Percentiles rank a stretch among this genome's conserved stretches.
Conservation (phyloP, 2,113 vertebrate species). For the Cranoglanis bouderius region DNA sequence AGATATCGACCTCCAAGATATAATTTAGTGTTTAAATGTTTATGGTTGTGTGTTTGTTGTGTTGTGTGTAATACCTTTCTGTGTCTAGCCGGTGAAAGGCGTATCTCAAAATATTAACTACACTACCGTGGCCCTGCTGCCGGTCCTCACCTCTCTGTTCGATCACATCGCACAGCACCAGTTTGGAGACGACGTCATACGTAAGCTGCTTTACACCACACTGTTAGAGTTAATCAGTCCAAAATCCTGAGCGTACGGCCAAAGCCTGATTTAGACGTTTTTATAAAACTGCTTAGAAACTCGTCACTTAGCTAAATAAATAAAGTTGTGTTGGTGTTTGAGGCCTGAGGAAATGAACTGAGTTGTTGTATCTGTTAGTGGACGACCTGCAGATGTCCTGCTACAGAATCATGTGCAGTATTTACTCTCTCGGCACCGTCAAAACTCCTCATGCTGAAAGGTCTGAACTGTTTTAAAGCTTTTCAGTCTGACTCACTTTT, state of each 20-base stretch:
- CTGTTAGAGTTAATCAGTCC: neutral
- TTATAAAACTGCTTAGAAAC: neutral
- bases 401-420: constrained; percentile 91
- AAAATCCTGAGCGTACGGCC: neutral
- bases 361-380: constrained; percentile 68
- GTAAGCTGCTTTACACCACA: constrained; percentile 67
- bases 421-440: constrained; percentile 92
- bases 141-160: constrained; percentile 90
- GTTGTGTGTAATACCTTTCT: neutral
- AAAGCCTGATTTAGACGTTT: neutral
- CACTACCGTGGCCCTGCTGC: constrained; percentile 89
- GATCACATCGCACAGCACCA: constrained; percentile 92
- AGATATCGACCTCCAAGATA: neutral
- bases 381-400: constrained; percentile 94
- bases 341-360: neutral
- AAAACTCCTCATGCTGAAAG: constrained; percentile 89
- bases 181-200: constrained; percentile 91
- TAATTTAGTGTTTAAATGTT: neutral
- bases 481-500: neutral
- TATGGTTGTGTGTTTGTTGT: neutral
- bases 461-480: constrained; percentile 60
- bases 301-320: neutral
- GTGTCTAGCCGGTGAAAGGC: constrained; percentile 81
- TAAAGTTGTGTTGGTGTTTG: neutral
- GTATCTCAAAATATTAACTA: constrained; percentile 95